Evolutionary conservation across 2,113 vertebrate genomes (phyloP), one percentile per base, ranked within the genome.

Genomic region (Hippocampus mohnikei): DNA sequence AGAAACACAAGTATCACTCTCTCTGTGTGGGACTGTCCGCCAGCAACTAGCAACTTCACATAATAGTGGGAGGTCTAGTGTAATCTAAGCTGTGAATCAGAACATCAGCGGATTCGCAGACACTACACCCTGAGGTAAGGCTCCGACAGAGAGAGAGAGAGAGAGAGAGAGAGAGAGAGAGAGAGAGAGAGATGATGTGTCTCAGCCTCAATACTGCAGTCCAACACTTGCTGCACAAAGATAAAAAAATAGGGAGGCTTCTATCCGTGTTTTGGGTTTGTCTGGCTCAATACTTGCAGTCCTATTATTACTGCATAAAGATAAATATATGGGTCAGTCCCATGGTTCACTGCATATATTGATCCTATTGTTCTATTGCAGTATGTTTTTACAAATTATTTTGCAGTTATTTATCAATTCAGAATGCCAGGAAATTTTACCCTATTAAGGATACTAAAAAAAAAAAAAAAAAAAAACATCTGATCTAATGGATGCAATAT

Each of bases 71-170:
- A 72, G 80, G 70, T 74, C 11, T 72, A 66, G 72, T 44, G 74
- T 76, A 84, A 79, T 81, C 80, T 79, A 59, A 75, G 73, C 75
- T 84, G 83, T 82, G 82, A 88, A 86, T 88, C 88, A 88, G 78
- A 88, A 77, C 64, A 85, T 73, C 85, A 87, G 85, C 83, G 83
- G 3, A 83, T 76, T 61, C 74, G 52, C 75, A 70, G 75, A 82
- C 82, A 72, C 72, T 33, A 33, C 33, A 33, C 33, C 81, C 75
- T 73, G 69, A 69, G 86, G 87, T 88, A 81, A 87, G 73, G 81
- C 70, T 71, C 76, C 78, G 76, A 55, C 78, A 70, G 77, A 1
- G 73, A 72, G 65, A 46, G 67, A 71, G 67, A 20, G 68, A 74
- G 52, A 72, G 75, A 71, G 50, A 66, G 53, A 67, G 50, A 66